phyloP scores from a whole-genome alignment of 2,113 vertebrate genomes.

The Cyphotilapia sp. region DNA sequence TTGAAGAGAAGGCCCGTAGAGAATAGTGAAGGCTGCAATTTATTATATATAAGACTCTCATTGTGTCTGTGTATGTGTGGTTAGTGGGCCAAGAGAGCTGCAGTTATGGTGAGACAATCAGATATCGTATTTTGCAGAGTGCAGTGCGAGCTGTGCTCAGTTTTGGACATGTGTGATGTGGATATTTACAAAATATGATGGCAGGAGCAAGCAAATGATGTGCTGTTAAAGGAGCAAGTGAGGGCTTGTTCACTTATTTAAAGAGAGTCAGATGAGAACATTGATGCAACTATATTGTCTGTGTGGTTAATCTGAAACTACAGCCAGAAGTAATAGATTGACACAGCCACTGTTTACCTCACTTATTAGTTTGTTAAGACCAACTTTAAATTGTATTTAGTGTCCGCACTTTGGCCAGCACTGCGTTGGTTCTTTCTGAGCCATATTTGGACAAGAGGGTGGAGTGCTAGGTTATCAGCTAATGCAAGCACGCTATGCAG shows the following conservation, averaged over 20 bases:
- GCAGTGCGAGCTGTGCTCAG: not conserved
- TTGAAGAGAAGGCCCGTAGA: conserved; percentile 17
- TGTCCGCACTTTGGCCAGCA: not conserved
- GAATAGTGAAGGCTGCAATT: conserved; percentile 17
- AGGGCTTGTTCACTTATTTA: not conserved
- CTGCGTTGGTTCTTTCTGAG: not conserved
- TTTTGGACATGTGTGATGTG: not conserved
- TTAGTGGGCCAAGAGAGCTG: not conserved
- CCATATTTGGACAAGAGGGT: not conserved
- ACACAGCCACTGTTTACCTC: accelerated
- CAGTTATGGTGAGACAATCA: not conserved
- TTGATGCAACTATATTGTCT: not conserved
- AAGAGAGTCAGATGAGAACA: not conserved
- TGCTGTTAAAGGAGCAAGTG: not conserved
- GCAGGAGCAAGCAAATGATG: not conserved
- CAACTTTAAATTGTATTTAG: not conserved
- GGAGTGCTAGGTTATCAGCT: not conserved
- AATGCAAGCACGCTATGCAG: not conserved
- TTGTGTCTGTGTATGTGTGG: not conserved
- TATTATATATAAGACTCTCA: conserved; percentile 25
- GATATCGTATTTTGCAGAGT: not conserved
- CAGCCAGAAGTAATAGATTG: not conserved
- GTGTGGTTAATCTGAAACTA: not conserved
- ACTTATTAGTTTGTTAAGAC: not conserved
- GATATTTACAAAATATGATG: not conserved